phyloP scores from a whole-genome alignment of 2,113 vertebrate species.

The Meleagris gallopavo region DNA sequence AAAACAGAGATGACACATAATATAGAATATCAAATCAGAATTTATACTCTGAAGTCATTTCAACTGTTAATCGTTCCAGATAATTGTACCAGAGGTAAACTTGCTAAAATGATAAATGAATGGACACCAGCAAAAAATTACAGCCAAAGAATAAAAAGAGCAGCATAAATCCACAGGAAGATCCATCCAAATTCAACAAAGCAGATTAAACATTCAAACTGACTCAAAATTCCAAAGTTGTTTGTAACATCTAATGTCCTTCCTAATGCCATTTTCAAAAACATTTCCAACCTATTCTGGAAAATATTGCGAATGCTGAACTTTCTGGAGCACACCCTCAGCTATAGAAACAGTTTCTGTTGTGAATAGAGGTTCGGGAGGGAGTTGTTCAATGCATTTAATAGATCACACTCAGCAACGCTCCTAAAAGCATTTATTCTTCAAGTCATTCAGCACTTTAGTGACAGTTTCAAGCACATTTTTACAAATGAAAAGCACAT shows the following conservation, averaged over 20 bases:
- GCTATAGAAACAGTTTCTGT: neutral
- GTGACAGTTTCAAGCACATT: neutral
- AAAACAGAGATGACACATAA: constrained; percentile 39
- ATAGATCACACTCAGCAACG: neutral
- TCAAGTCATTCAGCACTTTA: neutral
- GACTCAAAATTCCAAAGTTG: neutral
- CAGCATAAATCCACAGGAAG: neutral
- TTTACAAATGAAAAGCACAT: neutral
- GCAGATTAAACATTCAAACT: neutral
- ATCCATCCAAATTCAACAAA: neutral
- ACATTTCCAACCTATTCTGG: constrained; percentile 4
- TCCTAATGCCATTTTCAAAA: constrained; percentile 28
- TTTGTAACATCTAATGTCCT: neutral
- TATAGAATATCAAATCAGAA: constrained; percentile 17
- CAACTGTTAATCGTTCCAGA: constrained; percentile 9
- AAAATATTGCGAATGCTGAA: constrained; percentile 33
- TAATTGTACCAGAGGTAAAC: neutral
- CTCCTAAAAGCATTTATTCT: neutral
- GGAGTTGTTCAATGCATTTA: neutral
- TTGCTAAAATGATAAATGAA: constrained; percentile 30
- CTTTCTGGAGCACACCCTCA: constrained; percentile 10
- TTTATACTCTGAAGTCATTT: constrained; percentile 21
- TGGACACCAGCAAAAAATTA: neutral
- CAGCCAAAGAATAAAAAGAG: neutral
- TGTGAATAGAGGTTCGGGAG: neutral